phyloP scores from a whole-genome alignment of 2,888 invertebrate genomes.

The Drosophila mimica region DNA sequence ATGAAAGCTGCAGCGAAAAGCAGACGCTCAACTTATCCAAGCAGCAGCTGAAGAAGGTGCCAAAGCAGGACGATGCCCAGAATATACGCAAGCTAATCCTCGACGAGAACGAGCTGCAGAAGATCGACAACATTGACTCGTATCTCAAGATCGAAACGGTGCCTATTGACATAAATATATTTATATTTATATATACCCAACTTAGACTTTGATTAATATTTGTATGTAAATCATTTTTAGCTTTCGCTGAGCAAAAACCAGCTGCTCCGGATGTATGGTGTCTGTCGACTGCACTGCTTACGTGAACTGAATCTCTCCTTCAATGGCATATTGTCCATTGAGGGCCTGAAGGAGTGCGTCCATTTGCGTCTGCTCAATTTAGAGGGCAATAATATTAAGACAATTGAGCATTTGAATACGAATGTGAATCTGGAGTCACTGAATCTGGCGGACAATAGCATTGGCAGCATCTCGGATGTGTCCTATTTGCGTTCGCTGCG shows the following conservation, averaged over 20 bases:
- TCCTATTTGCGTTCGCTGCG: slow-evolving; percentile 92
- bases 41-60: slow-evolving; percentile 92
- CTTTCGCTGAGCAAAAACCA: slow-evolving; percentile 94
- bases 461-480: slow-evolving; percentile 93
- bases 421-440: slow-evolving; percentile 92
- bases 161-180: slow-evolving; percentile 60
- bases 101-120: slow-evolving; percentile 94
- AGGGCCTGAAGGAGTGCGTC: slow-evolving; percentile 93
- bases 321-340: slow-evolving; percentile 95
- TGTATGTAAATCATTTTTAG: slow-evolving; percentile 86
- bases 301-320: slow-evolving; percentile 93
- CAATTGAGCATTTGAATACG: slow-evolving; percentile 94
- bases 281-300: slow-evolving; percentile 91
- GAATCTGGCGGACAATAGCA: slow-evolving; percentile 95
- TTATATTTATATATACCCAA: neutral
- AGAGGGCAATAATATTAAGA: slow-evolving; percentile 95
- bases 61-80: slow-evolving; percentile 89
- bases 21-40: slow-evolving; percentile 90
- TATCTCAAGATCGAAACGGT: slow-evolving; percentile 92
- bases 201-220: neutral
- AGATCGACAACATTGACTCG: slow-evolving; percentile 94
- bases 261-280: slow-evolving; percentile 94
- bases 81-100: slow-evolving; percentile 90
- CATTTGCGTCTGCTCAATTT: slow-evolving; percentile 93
- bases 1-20: slow-evolving; percentile 81